Base-by-base conservation (phyloP, 2,113 vertebrate species). In the Cryptotis parvus region DNA sequence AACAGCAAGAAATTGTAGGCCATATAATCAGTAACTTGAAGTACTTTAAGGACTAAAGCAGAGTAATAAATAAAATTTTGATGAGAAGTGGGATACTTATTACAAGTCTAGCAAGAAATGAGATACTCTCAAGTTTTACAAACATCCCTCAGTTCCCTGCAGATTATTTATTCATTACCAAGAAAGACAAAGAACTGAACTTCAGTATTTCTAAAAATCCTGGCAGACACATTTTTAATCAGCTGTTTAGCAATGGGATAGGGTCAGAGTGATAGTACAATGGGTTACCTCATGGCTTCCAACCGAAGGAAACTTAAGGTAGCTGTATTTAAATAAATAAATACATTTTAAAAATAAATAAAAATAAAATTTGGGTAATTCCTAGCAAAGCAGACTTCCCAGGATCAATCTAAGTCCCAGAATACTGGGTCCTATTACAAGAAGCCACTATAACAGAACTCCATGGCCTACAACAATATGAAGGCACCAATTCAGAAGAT, bases 111-210 rank as follows among this genome's bases (percentile, higher is more conserved):
- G 49, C 49, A 52, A 52, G 49, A 52, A 52, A 52, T 52, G 49
- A 16, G 49, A 52, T 52, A 52, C 45, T 49, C 45, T 9, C 49
- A 52, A 52, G 49, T 52, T 16, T 52, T 52, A 52, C 16, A 16
- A 52, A 52, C 49, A 14, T 14, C 11, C 49, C 3, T 16, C 10
- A 52, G 49, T 52, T 61, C 31, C 20, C 33, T n/a, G 84, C 12
- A 78, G 84, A 95, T 75, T 74, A 81, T 4, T 43, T 58, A 82
- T 6, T 65, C 63, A 66, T 77, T 86, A n/a, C 43, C 45, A 82
- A 73, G 12, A 18, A 9, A 26, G 6, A 33, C 49, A 27, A 45
- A 39, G 55, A 63, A 78, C 33, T 18, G 35, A 22, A 76, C 20
- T 75, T 27, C 63, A 41, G 33, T 79, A 15, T 52, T n/a, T 20